Percentiles rank a stretch among this genome's conserved stretches.
Conservation (phyloP, 2,113 vertebrate genomes). For the Sinocyclocheilus anshuiensis region DNA sequence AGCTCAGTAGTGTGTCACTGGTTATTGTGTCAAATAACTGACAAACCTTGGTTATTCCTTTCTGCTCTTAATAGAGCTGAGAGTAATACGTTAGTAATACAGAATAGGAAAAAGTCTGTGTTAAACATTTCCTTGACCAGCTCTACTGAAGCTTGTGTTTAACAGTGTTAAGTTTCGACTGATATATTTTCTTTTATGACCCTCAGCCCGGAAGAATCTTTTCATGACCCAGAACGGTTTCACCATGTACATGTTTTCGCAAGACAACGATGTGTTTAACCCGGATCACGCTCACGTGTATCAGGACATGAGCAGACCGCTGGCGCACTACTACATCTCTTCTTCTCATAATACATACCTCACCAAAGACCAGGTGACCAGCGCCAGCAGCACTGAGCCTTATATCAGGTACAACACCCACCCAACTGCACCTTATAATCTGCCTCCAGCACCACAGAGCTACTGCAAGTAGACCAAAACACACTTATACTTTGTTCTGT, state of each 20-base stretch:
- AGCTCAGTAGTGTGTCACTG: background rate
- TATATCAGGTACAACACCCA: too few species aligned
- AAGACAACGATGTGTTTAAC: conserved; percentile 85
- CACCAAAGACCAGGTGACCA: too few species aligned
- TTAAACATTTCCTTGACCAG: background rate
- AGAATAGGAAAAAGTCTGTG: background rate
- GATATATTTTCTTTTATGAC: background rate
- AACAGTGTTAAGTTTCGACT: background rate
- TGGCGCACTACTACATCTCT: conserved; percentile 94
- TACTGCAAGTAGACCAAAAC: too few species aligned
- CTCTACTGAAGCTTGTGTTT: background rate
- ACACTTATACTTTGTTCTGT: conserved; percentile 54
- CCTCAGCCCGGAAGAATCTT: conserved; percentile 84
- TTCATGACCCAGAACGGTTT: conserved; percentile 94
- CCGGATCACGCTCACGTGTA: conserved; percentile 77
- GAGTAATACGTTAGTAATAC: background rate
- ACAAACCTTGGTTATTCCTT: conserved; percentile 2
- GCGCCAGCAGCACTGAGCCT: too few species aligned
- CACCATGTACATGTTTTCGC: conserved; percentile 92
- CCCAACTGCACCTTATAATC: too few species aligned
- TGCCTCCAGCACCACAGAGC: too few species aligned
- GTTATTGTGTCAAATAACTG: background rate
- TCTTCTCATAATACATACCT: conserved; percentile 57
- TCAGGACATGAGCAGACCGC: conserved; percentile 90
- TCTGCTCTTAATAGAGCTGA: background rate